A percentile compares a stretch with the other conserved stretches of the same genome.
Conservation (phyloP, 2,888 invertebrate genomes). For the Nymphalis polychloros region DNA sequence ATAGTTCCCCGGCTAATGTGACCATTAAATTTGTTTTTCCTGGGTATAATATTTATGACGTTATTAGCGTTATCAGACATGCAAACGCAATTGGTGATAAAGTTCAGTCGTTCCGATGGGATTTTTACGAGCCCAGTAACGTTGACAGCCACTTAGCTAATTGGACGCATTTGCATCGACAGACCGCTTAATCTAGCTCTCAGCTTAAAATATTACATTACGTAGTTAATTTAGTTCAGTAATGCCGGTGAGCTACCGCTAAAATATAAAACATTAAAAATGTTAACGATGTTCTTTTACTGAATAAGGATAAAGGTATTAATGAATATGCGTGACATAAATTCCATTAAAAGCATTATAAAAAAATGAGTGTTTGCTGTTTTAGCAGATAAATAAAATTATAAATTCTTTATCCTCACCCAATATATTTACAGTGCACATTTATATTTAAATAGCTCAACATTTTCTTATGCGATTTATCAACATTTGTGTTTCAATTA, state of each 20-base stretch:
- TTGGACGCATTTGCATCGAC: slow-evolving; percentile 10
- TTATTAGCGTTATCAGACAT: not conserved
- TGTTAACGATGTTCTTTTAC: not conserved
- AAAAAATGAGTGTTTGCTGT: no score
- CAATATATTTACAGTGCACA: no score
- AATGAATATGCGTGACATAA: no score
- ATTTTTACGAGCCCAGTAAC: slow-evolving; percentile 8
- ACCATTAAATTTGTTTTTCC: not conserved
- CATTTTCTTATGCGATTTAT: no score
- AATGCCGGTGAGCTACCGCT: not conserved
- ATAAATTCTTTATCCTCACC: no score
- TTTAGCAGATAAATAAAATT: no score
- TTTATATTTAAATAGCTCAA: no score
- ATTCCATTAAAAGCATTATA: no score
- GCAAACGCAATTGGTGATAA: not conserved
- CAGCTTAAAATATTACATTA: slow-evolving; percentile 1
- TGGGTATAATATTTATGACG: not conserved
- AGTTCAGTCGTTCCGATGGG: slow-evolving; percentile 4
- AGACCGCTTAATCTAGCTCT: slow-evolving; percentile 6
- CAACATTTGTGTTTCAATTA: no score
- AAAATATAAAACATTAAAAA: not conserved
- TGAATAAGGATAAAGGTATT: no score
- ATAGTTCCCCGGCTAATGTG: not conserved
- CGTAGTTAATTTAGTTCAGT: not conserved
- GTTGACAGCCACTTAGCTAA: slow-evolving; percentile 9